Base-by-base conservation (phyloP, 1,140 invertebrate genomes). In the Diploscapter pachys region DNA sequence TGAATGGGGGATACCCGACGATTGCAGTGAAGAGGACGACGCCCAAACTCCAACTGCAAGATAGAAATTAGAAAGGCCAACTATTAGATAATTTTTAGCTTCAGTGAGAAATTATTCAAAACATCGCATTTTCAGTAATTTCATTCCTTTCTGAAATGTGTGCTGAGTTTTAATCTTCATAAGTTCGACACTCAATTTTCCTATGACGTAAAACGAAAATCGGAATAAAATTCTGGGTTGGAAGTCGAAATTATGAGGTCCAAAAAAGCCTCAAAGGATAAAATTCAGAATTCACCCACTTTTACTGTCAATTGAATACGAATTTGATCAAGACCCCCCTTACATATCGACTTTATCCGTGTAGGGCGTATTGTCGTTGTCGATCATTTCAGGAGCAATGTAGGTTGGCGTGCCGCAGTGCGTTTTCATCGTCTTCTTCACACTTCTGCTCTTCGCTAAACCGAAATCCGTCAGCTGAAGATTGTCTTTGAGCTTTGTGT, bases 1-100 rank as follows among this genome's bases (percentile, higher is more conserved):
- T 63, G 56, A 71, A 71, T 11, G 69, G 69, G 11, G 69, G 69
- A 63, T 71, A 71, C 4, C 69, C 69, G 54, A 9, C 5, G 61
- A 67, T 51, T n/a, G 69, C 8, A 48, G 69, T 71, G 69, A 71
- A 71, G 5, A 71, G 69, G 50, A 71, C 69, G 8, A 71, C 69
- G 53, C 69, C 69, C 69, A 71, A 59, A 9, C 50, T 63, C 69
- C 69, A 71, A 31, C 69, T 71, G 31, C 5, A 71, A 53, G n/a
- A 50, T 5, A 50, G 63, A 13, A 59, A 59, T 31, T 31, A 31
- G 31, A 31, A 31, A 31, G 31, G 31, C 31, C 31, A 31, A 31
- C 31, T 31, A 31, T 31, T 31, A 31, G 31, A 31, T 31, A 31
- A 31, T 31, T 31, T 31, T 31, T 31, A 31, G 31, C 31, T 31